These are phyloP conservation scores for Fissipunctia ypsillon DNA, from an alignment of 2,888 invertebrate species.

Conservation along the genomic window DNA sequence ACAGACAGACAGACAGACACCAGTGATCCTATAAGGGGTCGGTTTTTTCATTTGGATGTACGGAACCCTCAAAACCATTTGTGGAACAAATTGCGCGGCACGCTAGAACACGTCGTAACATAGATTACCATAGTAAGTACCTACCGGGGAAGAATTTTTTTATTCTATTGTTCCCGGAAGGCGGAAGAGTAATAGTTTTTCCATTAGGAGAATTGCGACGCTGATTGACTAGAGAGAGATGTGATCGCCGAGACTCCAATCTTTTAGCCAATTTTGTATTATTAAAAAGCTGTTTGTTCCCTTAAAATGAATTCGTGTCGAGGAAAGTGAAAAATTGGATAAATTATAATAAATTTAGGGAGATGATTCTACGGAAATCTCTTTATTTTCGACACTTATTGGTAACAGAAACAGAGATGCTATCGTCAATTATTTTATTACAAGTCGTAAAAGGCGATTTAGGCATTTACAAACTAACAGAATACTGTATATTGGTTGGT, in stretches of 20 bases:
- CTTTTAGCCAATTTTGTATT: conserved; percentile 50
- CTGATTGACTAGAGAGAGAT: conserved; percentile 73
- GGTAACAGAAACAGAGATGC: conserved; percentile 6
- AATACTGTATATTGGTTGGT: neutral
- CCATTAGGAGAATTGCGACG: conserved; percentile 75
- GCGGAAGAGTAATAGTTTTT: conserved; percentile 77
- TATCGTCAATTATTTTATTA: neutral
- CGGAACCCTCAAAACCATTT: conserved; percentile 66
- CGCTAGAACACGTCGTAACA: conserved; percentile 72
- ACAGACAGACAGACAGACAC: no score
- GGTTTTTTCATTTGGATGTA: no score
- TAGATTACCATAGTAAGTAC: conserved; percentile 74
- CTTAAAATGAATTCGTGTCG: conserved; percentile 43
- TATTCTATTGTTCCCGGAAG: conserved; percentile 72
- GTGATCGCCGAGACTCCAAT: conserved; percentile 56
- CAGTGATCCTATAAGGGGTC: no score
- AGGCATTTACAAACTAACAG: no score
- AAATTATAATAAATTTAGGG: conserved; percentile 43
- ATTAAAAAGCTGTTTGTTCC: conserved; percentile 52
- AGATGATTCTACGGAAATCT: conserved; percentile 13
- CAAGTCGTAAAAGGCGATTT: neutral
- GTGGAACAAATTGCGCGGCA: conserved; percentile 76
- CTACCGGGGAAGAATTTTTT: conserved; percentile 60
- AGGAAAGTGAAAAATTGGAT: conserved; percentile 48
- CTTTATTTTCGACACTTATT: conserved; percentile 12